Base-by-base conservation (phyloP, 2,797 vertebrate species). In the Chelmon rostratus region DNA sequence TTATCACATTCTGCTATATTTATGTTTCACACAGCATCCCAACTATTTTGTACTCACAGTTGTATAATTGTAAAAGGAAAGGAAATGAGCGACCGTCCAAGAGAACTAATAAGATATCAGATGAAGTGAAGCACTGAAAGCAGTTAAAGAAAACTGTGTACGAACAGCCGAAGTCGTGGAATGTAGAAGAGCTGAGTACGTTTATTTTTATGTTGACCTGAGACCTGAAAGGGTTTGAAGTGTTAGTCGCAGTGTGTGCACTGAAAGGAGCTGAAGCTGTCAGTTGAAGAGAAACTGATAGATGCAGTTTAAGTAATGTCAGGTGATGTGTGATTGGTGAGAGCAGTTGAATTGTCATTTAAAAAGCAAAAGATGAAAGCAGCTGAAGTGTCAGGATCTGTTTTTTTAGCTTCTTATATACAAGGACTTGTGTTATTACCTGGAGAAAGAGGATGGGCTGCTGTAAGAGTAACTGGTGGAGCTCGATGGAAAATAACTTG, bases 401-500 rank as follows among this genome's bases (percentile, higher is more conserved):
- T 33, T 19, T 13, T 28, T 4, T 63, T 28, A 42, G 28, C 12
- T 37, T 31, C 6, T 35, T 21, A 37, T 31, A 67, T 66, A 37
- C 19, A 31, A 18, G 21, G 40, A 65, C 6, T 23, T 54, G n/a
- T 64, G 40, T 66, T 25, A 31, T 91, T 92, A 96, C 95, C 95
- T 95, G 79, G 83, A 62, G 76, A 86, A 88, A 38, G 65, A 58
- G 50, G 92, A 63, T 21, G 94, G 94, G 85, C 89, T 94, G 88
- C 91, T 95, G 93, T 94, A 94, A 7, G 85, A 86, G 75, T 94
- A 92, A 66, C 13, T 88, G 62, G 53, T 37, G 21, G 91, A 87
- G 79, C 82, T 90, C 4, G 93, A 90, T 57, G 93, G 89, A 64
- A 92, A 56, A 78, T 91, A 90, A 62, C 94, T 93, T 37, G 74